Percentiles rank a stretch among this genome's conserved stretches.
phyloP scores from a whole-genome alignment of 1,140 invertebrate genomes.

The Meloidogyne floridensis region DNA sequence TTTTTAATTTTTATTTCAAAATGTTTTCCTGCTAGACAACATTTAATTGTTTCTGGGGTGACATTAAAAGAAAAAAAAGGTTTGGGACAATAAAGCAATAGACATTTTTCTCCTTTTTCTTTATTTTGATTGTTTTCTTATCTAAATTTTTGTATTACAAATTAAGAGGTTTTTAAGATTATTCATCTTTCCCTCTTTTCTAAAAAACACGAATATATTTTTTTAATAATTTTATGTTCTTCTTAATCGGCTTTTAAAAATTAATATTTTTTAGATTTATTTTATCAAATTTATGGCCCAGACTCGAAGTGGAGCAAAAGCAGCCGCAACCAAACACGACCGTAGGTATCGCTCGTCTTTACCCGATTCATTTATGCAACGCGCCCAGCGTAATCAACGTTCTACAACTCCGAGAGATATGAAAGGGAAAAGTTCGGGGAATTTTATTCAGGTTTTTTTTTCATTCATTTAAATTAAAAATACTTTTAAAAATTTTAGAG shows the following conservation, averaged over 20 bases:
- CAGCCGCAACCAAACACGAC: neutral
- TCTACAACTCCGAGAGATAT: constrained; percentile 22
- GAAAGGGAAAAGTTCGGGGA: neutral
- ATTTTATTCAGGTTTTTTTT: constrained; percentile 14
- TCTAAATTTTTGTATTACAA: neutral
- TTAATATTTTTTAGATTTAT: neutral
- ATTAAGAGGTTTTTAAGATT: constrained; percentile 3
- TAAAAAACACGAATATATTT: neutral
- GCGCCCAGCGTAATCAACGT: neutral
- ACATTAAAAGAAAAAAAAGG: neutral
- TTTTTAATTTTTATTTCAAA: neutral
- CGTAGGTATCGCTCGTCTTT: neutral
- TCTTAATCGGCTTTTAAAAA: neutral
- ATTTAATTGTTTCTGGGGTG: neutral
- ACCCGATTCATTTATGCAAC: neutral
- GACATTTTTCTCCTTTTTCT: neutral
- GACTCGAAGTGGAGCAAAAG: neutral
- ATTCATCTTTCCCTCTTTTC: neutral
- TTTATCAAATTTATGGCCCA: constrained; percentile 1
- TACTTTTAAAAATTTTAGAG: neutral
- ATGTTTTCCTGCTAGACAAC: neutral
- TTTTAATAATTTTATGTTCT: neutral
- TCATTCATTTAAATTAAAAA: neutral
- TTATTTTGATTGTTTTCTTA: neutral
- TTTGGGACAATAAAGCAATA: neutral